phyloP scores from a whole-genome alignment of 2,888 invertebrate genomes.

The Platycheirus rosarum region DNA sequence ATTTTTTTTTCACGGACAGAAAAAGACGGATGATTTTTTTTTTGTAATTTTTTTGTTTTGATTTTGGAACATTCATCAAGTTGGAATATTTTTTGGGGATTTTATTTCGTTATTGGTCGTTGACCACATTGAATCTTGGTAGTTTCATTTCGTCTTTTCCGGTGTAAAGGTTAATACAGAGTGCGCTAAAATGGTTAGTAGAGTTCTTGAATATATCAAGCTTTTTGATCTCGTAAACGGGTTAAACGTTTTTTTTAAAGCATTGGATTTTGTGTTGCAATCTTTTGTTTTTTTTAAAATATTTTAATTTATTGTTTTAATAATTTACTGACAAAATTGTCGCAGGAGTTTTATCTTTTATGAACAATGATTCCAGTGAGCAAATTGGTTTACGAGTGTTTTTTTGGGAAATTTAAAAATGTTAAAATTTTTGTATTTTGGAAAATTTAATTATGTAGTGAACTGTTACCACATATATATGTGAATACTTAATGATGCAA shows the following conservation, averaged over 20 bases:
- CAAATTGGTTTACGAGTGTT: too few relatives aligned
- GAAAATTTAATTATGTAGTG: too few relatives aligned
- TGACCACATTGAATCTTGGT: constrained; percentile 64
- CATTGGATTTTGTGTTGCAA: too few relatives aligned
- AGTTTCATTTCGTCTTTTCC: constrained; percentile 70
- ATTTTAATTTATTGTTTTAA: too few relatives aligned
- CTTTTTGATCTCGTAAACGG: constrained; percentile 10
- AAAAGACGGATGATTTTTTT: constrained; percentile 26
- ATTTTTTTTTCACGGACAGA: constrained; percentile 35
- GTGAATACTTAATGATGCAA: too few relatives aligned
- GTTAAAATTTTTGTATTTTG: too few relatives aligned
- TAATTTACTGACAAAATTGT: too few relatives aligned
- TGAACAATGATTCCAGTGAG: too few relatives aligned
- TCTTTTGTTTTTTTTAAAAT: too few relatives aligned
- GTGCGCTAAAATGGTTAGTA: constrained; percentile 71
- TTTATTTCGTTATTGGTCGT: constrained; percentile 68
- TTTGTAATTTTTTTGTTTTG: constrained; percentile 26
- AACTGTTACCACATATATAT: too few relatives aligned
- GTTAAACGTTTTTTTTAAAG: constrained; percentile 21
- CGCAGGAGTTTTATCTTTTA: too few relatives aligned
- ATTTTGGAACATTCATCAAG: constrained; percentile 69
- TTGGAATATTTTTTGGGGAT: constrained; percentile 57
- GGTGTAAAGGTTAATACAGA: constrained; percentile 65
- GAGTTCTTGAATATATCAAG: constrained; percentile 24
- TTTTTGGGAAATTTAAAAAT: too few relatives aligned